Percentiles rank a stretch among this genome's conserved stretches.
phyloP scores from a whole-genome alignment of 2,113 vertebrate genomes.

The Aix galericulata region DNA sequence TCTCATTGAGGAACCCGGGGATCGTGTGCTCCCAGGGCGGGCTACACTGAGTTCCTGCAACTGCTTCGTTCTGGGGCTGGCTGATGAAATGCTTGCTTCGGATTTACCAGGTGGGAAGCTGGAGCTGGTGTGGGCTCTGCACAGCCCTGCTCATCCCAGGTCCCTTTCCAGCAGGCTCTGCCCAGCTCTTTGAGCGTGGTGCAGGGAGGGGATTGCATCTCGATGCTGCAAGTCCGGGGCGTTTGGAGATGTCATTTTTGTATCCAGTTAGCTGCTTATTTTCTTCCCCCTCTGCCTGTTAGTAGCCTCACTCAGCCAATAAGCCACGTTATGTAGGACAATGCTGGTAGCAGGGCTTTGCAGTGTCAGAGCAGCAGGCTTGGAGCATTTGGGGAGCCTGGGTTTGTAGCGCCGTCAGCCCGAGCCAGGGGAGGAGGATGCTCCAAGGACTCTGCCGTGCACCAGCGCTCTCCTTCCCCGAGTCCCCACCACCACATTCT shows the following conservation, averaged over 20 bases:
- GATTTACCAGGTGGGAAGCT: neutral
- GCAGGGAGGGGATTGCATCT: neutral
- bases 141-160: neutral
- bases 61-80: neutral
- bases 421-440: neutral
- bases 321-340: neutral
- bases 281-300: neutral
- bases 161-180: neutral
- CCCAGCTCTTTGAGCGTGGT: neutral
- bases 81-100: neutral
- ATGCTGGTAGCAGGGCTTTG: neutral
- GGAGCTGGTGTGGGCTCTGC: neutral
- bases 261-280: neutral
- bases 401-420: rapidly evolving
- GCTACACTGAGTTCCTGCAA: neutral
- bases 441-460: neutral
- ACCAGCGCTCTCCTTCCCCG: neutral
- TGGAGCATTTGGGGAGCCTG: neutral
- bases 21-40: neutral
- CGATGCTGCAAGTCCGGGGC: neutral
- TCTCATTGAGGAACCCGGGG: neutral
- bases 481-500: rapidly evolving
- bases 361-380: neutral
- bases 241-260: neutral
- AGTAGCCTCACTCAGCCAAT: neutral